Base-by-base conservation (phyloP, 2,797 vertebrate species). In the Xenopus petersii region DNA sequence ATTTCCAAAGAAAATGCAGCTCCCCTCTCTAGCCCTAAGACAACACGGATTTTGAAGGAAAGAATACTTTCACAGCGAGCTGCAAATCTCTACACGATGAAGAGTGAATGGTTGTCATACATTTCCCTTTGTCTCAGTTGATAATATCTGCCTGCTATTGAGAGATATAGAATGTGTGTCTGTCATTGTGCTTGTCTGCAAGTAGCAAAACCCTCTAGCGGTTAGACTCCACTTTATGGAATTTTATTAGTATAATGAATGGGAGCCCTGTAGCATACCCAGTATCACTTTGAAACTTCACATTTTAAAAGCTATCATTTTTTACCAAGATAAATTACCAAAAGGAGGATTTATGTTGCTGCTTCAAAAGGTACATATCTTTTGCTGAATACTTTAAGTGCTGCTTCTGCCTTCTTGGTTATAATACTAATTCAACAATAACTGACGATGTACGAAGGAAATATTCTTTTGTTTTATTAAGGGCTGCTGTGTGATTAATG, bases 21-120 rank as follows among this genome's bases (percentile, higher is more conserved):
- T 92, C 86, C n/a, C 54, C 85, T 84, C 85, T 82, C 88, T 92
- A 90, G 92, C 93, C 92, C 81, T 89, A 92, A 92, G 93, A 94
- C 85, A 89, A 85, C 87, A 88, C 75, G 90, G 92, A 90, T 91
- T 93, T 94, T 93, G 92, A 86, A 91, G 92, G 87, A 88, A 90
- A 88, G 83, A 89, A 90, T 89, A 89, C 87, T 90, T 56, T 89
- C 89, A 85, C 82, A 87, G 89, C 70, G 68, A 89, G 90, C 89
- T 89, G 89, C 92, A 93, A 93, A 94, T 94, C 89, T 94, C 90
- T 93, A 87, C 87, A 85, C 88, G 88, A 89, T 86, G 75, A 89
- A 90, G 93, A 93, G 91, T 92, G 91, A 94, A 90, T 76, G 85
- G 92, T 90, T 94, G 92, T 94, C 92, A 93, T 92, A 92, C 89